These are phyloP conservation scores for Cathartes aura DNA, from an alignment of 2,113 vertebrate species.

Conservation along the genomic window DNA sequence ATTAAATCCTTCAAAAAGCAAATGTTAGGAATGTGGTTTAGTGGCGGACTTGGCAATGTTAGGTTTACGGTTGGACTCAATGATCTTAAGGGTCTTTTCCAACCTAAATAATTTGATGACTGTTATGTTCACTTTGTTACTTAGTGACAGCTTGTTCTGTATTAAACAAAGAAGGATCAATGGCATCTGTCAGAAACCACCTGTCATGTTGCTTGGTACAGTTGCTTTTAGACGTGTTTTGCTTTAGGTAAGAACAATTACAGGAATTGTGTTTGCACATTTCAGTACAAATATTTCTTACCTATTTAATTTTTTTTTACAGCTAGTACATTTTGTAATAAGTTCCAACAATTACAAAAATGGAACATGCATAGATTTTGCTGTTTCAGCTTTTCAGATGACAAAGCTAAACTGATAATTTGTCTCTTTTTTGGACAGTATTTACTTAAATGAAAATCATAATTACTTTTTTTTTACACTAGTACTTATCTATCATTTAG, in stretches of 20 bases:
- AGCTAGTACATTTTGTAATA: not conserved
- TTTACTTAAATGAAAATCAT: not conserved
- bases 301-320: not conserved
- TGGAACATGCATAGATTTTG: not conserved
- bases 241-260: conserved; percentile 7
- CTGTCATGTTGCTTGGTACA: conserved; percentile 9
- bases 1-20: not conserved
- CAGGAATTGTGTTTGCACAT: not conserved
- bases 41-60: not conserved
- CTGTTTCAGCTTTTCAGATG: not conserved
- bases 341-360: not conserved
- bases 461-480: not conserved
- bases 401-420: not conserved
- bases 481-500: not conserved
- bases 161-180: conserved; percentile 46
- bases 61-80: not conserved
- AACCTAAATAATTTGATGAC: not conserved
- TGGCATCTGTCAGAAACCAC: conserved; percentile 32
- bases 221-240: not conserved
- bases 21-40: not conserved
- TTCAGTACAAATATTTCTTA: not conserved
- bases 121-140: conserved; percentile 38
- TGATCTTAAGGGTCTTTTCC: not conserved
- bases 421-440: not conserved
- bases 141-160: conserved; percentile 46